Conservation (phyloP, 2,888 invertebrate genomes). For the Hirudinaria manillensis region DNA sequence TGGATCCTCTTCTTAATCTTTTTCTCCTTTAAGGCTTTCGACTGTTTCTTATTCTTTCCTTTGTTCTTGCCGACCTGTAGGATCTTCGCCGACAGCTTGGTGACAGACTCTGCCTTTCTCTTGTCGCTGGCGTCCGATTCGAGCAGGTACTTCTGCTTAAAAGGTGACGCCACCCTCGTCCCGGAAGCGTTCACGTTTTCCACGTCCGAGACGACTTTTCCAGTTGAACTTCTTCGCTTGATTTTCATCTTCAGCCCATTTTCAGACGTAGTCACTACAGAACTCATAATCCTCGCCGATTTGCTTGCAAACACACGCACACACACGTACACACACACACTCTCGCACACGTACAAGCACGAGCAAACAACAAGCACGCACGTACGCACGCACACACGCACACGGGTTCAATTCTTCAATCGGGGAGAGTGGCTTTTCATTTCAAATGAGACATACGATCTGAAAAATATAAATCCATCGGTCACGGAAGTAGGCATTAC, state of each 20-base stretch:
- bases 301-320: too few species aligned
- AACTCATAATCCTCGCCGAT: conserved; percentile 17
- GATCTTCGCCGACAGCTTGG: conserved; percentile 9
- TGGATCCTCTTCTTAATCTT: conserved; percentile 21
- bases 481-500: too few species aligned
- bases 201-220: background rate
- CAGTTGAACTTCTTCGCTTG: background rate
- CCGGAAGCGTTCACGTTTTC: background rate
- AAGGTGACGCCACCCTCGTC: background rate
- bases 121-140: background rate
- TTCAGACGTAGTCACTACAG: conserved; percentile 26
- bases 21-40: conserved; percentile 20
- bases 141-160: background rate
- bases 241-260: conserved; percentile 30
- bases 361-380: too few species aligned
- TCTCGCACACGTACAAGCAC: too few species aligned
- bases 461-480: too few species aligned
- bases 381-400: too few species aligned
- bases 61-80: conserved; percentile 8
- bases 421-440: too few species aligned
- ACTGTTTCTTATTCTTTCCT: conserved; percentile 19
- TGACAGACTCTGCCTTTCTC: background rate
- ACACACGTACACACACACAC: too few species aligned
- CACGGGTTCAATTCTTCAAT: too few species aligned
- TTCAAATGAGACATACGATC: too few species aligned